Evolutionary conservation across 2,888 invertebrate species (phyloP).

Genomic region (Plebejus anna): DNA sequence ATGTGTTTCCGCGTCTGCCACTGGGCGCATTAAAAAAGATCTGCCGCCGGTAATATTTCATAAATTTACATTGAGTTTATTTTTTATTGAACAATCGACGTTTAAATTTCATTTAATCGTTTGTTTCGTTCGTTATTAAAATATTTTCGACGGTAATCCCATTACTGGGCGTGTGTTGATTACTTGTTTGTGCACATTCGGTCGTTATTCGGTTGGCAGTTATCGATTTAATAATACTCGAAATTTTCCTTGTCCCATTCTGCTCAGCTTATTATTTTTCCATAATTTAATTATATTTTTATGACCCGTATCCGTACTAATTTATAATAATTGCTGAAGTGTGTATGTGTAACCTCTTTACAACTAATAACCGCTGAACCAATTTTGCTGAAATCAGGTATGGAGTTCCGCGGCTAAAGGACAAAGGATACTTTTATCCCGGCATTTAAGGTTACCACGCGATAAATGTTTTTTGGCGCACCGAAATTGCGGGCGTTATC

Average conservation of each 20-base stretch:
- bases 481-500: no score
- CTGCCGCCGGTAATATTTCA: slow-evolving; percentile 18
- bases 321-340: no score
- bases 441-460: no score
- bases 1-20: slow-evolving; percentile 14
- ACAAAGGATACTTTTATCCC: no score
- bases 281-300: no score
- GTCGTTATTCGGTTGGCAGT: slow-evolving; percentile 30
- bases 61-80: slow-evolving; percentile 24
- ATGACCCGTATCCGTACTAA: no score
- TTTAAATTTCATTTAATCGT: slow-evolving; percentile 23
- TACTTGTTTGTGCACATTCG: slow-evolving; percentile 23
- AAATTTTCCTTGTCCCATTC: not conserved
- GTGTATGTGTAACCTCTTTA: no score
- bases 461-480: no score
- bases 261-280: not conserved
- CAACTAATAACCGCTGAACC: no score
- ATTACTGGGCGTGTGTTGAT: slow-evolving; percentile 7
- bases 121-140: slow-evolving; percentile 25
- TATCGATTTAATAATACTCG: slow-evolving; percentile 38
- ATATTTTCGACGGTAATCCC: slow-evolving; percentile 16
- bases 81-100: slow-evolving; percentile 20
- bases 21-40: slow-evolving; percentile 24
- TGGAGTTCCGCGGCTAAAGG: no score
- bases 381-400: no score